Evolutionary conservation across 2,797 vertebrate genomes (phyloP).

Genomic region (Sebastiscus tertius): DNA sequence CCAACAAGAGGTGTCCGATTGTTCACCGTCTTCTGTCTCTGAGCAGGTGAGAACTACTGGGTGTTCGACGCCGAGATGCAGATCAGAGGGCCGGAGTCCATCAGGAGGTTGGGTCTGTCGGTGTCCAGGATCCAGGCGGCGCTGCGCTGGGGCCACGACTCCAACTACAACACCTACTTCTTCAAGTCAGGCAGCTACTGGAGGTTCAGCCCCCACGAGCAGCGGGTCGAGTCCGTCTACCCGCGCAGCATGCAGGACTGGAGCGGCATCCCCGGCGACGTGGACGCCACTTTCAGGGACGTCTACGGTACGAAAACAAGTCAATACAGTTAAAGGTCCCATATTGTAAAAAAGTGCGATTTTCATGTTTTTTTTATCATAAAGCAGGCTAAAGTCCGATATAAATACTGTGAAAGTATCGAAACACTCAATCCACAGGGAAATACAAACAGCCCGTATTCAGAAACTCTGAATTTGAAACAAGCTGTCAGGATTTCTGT

Average conservation of each 20-base stretch:
- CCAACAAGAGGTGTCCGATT: no score
- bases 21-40: not conserved
- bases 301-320: conserved; percentile 80
- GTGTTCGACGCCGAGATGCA: conserved; percentile 90
- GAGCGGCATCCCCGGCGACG: conserved; percentile 87
- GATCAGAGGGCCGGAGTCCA: conserved; percentile 86
- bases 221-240: conserved; percentile 84
- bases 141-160: conserved; percentile 89
- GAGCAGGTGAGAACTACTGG: conserved; percentile 87
- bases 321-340: not conserved
- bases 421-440: no score
- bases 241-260: conserved; percentile 88
- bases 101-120: conserved; percentile 85
- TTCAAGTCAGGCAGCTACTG: conserved; percentile 91
- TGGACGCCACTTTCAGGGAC: conserved; percentile 92
- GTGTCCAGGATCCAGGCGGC: conserved; percentile 87
- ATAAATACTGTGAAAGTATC: no score
- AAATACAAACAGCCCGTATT: no score
- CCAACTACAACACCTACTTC: conserved; percentile 90
- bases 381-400: no score
- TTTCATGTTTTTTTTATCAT: no score
- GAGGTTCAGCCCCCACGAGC: conserved; percentile 86
- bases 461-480: no score
- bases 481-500: no score
- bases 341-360: no score